Evolutionary conservation across 2,888 invertebrate genomes (phyloP).

Genomic region (Vanessa cardui): DNA sequence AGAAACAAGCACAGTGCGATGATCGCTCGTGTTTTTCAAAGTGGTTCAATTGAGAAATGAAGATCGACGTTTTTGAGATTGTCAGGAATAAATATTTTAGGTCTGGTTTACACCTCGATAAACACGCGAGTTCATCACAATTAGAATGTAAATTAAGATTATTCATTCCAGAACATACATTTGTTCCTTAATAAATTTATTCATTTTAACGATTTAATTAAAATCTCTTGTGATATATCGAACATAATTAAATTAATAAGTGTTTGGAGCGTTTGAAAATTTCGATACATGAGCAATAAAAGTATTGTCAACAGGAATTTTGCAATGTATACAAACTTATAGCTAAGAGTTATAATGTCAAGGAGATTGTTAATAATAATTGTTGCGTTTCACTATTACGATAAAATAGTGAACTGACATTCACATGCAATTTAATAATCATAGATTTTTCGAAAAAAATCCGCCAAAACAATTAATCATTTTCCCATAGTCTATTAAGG

Average conservation of each 20-base stretch:
- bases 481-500: neutral
- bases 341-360: neutral
- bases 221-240: neutral
- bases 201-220: neutral
- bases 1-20: neutral
- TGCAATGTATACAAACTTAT: slow-evolving; percentile 8
- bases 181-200: neutral
- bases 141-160: neutral
- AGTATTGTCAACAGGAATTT: neutral
- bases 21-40: neutral
- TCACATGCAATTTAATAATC: neutral
- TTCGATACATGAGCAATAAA: neutral
- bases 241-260: neutral
- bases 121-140: neutral
- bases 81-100: no score
- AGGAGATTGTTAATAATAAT: neutral
- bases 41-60: neutral
- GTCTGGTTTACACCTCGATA: neutral
- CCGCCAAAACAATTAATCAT: neutral
- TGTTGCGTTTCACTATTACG: slow-evolving; percentile 4
- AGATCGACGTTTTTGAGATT: neutral
- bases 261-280: neutral
- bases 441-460: neutral
- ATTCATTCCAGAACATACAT: neutral
- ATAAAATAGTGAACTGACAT: neutral